phyloP scores from a whole-genome alignment of 2,113 vertebrate genomes.

The Passer montanus region DNA sequence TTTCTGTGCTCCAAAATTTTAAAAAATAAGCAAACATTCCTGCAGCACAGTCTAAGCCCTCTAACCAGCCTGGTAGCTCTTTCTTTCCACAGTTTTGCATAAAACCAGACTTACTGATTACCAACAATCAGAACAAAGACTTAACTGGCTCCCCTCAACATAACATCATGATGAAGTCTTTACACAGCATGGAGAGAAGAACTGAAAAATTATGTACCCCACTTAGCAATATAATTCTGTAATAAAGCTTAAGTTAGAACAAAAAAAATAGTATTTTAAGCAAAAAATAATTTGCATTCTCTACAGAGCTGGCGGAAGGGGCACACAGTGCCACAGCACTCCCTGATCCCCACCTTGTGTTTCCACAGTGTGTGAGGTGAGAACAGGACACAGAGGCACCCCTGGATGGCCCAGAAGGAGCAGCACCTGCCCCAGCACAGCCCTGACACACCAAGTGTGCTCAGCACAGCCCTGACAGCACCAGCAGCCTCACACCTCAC shows the following conservation, averaged over 20 bases:
- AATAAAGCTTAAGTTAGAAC: neutral
- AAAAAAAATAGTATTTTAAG: neutral
- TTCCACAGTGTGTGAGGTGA: accelerated
- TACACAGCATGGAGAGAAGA: neutral
- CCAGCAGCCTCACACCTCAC: neutral
- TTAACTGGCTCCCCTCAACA: neutral
- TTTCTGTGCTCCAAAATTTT: neutral
- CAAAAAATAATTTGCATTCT: neutral
- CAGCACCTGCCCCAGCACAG: neutral
- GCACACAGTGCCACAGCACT: neutral
- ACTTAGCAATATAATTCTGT: neutral
- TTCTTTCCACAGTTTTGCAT: neutral
- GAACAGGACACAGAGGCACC: neutral
- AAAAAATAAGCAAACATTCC: neutral
- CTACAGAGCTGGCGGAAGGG: neutral
- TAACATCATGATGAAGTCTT: neutral
- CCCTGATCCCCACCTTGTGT: neutral
- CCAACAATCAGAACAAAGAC: neutral
- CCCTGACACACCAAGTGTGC: neutral
- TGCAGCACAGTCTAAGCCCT: neutral
- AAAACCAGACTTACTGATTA: neutral
- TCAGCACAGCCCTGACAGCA: neutral
- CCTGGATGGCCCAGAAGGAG: neutral
- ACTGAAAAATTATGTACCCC: neutral
- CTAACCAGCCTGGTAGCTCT: neutral